These are phyloP conservation scores for Dromiciops gliroides DNA, from an alignment of 2,113 vertebrate species.

Conservation along the genomic window DNA sequence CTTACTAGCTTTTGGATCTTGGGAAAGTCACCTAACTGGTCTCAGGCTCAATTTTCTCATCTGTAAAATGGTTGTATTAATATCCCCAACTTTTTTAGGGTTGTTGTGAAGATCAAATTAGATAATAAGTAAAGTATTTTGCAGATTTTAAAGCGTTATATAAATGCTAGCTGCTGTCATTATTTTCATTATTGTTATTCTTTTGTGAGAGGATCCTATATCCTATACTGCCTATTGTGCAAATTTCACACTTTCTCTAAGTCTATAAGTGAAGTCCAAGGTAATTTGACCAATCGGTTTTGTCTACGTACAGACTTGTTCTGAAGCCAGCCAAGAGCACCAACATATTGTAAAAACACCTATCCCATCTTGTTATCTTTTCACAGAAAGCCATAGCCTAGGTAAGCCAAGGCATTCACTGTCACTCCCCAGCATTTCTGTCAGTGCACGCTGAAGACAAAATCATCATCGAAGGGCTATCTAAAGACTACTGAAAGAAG, in stretches of 20 bases:
- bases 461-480: not conserved
- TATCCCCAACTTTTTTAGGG: not conserved
- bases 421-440: not conserved
- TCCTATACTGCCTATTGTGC: rapidly evolving
- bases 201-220: not conserved
- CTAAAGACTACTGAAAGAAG: not conserved
- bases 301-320: not conserved
- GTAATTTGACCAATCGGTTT: not conserved
- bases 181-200: not conserved
- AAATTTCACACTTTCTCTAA: rapidly evolving
- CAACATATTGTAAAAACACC: not conserved
- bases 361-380: not conserved
- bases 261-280: not conserved
- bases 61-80: not conserved
- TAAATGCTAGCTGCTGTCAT: not conserved
- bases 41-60: not conserved
- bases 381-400: not conserved
- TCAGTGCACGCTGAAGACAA: not conserved
- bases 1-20: not conserved
- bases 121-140: not conserved
- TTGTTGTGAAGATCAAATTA: not conserved
- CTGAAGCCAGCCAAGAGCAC: not conserved
- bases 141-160: not conserved
- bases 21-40: not conserved
- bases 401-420: not conserved